phyloP scores from a whole-genome alignment of 1,140 invertebrate genomes.

The Drosophila carrolli region DNA sequence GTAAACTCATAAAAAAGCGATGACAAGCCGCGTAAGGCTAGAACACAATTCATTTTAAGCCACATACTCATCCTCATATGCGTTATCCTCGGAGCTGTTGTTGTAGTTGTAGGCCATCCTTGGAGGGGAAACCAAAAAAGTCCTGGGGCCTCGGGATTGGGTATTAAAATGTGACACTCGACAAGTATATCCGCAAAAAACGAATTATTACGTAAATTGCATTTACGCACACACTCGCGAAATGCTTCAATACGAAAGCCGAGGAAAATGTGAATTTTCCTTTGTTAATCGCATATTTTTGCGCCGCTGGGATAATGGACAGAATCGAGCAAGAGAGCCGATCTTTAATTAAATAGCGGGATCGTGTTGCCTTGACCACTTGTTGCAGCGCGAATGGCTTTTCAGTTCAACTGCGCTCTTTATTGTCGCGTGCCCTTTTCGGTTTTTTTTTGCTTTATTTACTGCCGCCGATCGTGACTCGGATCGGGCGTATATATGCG shows the following conservation, averaged over 20 bases:
- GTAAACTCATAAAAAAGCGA: conserved; percentile 3
- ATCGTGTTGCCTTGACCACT: conserved; percentile 46
- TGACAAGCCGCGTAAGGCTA: conserved; percentile 22
- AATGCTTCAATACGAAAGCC: conserved; percentile 15
- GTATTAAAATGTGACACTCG: conserved; percentile 38
- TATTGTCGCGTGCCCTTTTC: conserved; percentile 60
- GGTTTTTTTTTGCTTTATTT: conserved; percentile 18
- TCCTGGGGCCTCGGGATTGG: neutral
- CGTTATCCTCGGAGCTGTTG: conserved; percentile 67
- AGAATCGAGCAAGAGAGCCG: conserved; percentile 1
- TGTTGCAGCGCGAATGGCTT: conserved; percentile 13
- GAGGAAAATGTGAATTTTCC: conserved; percentile 39
- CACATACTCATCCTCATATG: conserved; percentile 76
- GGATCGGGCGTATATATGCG: conserved; percentile 27
- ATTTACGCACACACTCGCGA: conserved; percentile 17
- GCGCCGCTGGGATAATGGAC: conserved; percentile 12
- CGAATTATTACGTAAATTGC: conserved; percentile 59
- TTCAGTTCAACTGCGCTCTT: conserved; percentile 17
- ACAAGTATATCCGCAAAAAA: conserved; percentile 27
- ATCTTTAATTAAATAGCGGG: conserved; percentile 46
- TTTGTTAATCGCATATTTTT: conserved; percentile 52
- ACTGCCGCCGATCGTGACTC: conserved; percentile 33
- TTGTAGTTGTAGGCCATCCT: conserved; percentile 70
- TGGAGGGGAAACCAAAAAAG: neutral
- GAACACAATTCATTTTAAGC: conserved; percentile 24